A percentile compares a stretch with the other conserved stretches of the same genome.
phyloP scores from a whole-genome alignment of 1,140 invertebrate species.

The Saccostrea cuccullata region DNA sequence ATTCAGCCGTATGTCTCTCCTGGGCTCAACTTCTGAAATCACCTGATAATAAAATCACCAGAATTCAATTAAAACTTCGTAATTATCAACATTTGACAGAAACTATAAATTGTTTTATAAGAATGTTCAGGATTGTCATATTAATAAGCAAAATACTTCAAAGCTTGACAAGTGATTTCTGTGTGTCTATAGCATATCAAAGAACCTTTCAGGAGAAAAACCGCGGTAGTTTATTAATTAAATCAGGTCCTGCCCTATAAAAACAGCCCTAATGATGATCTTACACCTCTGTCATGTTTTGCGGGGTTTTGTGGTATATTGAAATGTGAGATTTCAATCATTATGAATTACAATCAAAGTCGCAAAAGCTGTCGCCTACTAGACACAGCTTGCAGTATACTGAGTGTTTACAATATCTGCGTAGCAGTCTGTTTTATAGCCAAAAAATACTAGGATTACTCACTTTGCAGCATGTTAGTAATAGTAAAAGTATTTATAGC shows the following conservation, averaged over 20 bases:
- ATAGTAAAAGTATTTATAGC: no score
- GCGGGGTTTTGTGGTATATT: slow-evolving; percentile 6
- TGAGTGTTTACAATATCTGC: neutral
- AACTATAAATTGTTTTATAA: neutral
- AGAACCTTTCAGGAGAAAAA: neutral
- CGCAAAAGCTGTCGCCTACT: neutral
- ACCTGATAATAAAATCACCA: neutral
- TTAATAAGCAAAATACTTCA: slow-evolving; percentile 2
- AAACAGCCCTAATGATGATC: neutral
- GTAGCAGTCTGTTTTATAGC: neutral
- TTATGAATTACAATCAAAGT: neutral
- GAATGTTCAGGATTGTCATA: neutral
- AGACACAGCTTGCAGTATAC: neutral
- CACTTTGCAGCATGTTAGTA: no score
- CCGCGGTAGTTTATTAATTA: slow-evolving; percentile 4
- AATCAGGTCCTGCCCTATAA: slow-evolving; percentile 2
- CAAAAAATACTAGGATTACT: no score
- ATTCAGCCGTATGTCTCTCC: no score
- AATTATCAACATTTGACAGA: slow-evolving; percentile 9
- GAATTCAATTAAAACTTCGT: neutral
- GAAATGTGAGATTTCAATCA: slow-evolving; percentile 7
- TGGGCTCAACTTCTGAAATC: no score
- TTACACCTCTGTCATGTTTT: slow-evolving; percentile 28
- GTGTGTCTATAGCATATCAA: slow-evolving; percentile 1
- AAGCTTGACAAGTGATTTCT: slow-evolving; percentile 17